Evolutionary conservation across 2,797 vertebrate genomes (phyloP).

Genomic region (Astyanax mexicanus): DNA sequence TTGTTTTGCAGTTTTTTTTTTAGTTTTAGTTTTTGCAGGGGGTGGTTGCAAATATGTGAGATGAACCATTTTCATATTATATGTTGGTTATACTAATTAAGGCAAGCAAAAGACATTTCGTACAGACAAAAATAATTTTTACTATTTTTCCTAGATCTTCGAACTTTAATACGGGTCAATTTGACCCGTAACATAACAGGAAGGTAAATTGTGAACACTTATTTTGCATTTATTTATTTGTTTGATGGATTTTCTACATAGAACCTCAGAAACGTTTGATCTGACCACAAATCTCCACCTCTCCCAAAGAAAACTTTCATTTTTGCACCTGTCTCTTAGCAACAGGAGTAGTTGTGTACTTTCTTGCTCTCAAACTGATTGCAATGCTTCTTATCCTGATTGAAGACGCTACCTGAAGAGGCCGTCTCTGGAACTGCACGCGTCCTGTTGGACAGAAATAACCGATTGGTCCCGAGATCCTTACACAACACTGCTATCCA

Average conservation of each 20-base stretch:
- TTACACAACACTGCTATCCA: slow-evolving; percentile 15
- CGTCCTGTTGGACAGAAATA: slow-evolving; percentile 49
- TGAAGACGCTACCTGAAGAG: slow-evolving; percentile 56
- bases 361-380: slow-evolving; percentile 61
- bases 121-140: too few species aligned
- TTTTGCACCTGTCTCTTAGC: slow-evolving; percentile 65
- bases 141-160: too few species aligned
- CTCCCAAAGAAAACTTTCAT: slow-evolving; percentile 41
- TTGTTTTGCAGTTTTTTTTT: too few species aligned
- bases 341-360: slow-evolving; percentile 55
- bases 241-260: background rate
- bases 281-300: slow-evolving; percentile 39
- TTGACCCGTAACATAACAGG: too few species aligned
- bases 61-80: too few species aligned
- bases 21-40: too few species aligned
- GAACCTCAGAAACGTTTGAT: slow-evolving; percentile 31
- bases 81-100: too few species aligned
- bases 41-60: too few species aligned
- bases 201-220: background rate
- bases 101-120: too few species aligned
- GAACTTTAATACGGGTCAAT: too few species aligned
- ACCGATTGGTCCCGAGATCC: slow-evolving; percentile 31
- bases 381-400: slow-evolving; percentile 61
- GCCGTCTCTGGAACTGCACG: slow-evolving; percentile 45
- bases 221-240: background rate